phyloP scores from a whole-genome alignment of 2,113 vertebrate genomes.

The Poecilia latipinna region DNA sequence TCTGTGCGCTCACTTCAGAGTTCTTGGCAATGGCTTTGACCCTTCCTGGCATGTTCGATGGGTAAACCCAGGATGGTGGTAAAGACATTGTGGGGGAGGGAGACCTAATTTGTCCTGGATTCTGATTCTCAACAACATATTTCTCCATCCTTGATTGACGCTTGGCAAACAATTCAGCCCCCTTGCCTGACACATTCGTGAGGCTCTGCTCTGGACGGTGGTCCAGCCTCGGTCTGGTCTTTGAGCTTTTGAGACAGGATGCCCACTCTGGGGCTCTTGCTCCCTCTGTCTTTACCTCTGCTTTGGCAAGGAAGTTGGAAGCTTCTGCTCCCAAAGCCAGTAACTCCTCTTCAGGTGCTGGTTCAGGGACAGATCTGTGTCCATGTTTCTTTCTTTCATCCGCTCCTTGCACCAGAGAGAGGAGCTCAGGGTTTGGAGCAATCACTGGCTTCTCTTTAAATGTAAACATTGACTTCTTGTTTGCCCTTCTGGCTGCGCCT shows the following conservation, averaged over 20 bases:
- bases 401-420: constrained; percentile 90
- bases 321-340: constrained; percentile 95
- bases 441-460: constrained; percentile 94
- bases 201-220: constrained; percentile 88
- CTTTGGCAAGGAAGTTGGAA: constrained; percentile 87
- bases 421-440: constrained; percentile 91
- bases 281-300: constrained; percentile 65
- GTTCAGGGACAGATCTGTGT: constrained; percentile 82
- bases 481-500: constrained; percentile 74
- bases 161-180: constrained; percentile 92
- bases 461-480: constrained; percentile 94
- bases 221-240: constrained; percentile 82
- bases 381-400: constrained; percentile 89
- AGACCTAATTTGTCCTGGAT: constrained; percentile 78
- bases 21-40: constrained; percentile 83
- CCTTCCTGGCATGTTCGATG: constrained; percentile 82
- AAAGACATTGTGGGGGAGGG: constrained; percentile 94
- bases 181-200: constrained; percentile 89
- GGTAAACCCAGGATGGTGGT: constrained; percentile 95
- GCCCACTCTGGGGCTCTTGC: constrained; percentile 85
- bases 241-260: constrained; percentile 91
- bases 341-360: constrained; percentile 85
- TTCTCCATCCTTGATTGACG: constrained; percentile 96
- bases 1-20: constrained; percentile 74
- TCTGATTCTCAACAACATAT: constrained; percentile 86